Percentiles rank a stretch among this genome's conserved stretches.
phyloP scores from a whole-genome alignment of 2,113 vertebrate genomes.

The Pitta sordida region DNA sequence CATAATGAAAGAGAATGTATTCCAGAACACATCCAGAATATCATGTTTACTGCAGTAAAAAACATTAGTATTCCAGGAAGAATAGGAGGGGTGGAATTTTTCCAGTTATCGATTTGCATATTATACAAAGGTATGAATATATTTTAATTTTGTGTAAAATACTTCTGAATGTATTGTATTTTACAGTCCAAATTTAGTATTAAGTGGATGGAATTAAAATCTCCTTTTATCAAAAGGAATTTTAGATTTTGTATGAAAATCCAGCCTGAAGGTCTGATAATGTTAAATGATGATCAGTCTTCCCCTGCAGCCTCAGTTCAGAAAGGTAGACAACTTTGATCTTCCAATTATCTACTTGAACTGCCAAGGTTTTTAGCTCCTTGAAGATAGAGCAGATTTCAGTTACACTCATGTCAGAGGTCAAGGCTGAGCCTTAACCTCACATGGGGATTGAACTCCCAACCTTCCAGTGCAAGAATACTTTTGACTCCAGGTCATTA shows the following conservation, averaged over 20 bases:
- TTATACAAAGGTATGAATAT: neutral
- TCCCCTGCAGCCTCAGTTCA: neutral
- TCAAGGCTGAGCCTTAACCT: neutral
- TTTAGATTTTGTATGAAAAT: neutral
- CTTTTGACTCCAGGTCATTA: neutral
- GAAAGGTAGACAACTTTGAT: constrained; percentile 36
- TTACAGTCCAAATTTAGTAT: neutral
- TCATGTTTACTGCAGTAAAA: neutral
- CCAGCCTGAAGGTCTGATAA: neutral
- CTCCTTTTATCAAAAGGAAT: neutral
- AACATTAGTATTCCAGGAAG: neutral
- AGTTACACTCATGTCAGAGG: neutral
- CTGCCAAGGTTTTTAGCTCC: neutral
- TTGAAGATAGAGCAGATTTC: constrained; percentile 4
- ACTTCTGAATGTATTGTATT: neutral
- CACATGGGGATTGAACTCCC: constrained; percentile 1
- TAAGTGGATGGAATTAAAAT: neutral
- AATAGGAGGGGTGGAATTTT: neutral
- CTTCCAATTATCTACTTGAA: constrained; percentile 30
- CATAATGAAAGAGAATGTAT: neutral
- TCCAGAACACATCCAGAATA: neutral
- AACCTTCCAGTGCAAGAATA: neutral
- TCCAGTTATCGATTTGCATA: neutral
- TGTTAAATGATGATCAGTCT: neutral
- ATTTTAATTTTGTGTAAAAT: neutral